A percentile compares a stretch with the other conserved stretches of the same genome.
phyloP scores from a whole-genome alignment of 2,888 invertebrate species.

The Luperina testacea region DNA sequence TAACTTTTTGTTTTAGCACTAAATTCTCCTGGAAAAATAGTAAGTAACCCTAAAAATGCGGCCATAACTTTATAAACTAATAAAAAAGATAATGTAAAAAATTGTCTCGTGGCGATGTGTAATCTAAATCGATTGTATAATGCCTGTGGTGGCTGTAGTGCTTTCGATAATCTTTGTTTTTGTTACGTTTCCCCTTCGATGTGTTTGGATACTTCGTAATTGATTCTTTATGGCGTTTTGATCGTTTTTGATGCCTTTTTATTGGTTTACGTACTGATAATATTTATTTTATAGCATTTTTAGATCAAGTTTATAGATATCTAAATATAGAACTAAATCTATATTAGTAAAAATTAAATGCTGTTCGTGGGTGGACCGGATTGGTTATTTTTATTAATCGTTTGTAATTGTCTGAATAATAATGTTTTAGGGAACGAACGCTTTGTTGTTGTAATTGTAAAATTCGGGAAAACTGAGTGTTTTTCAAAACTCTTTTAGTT shows the following conservation, averaged over 20 bases:
- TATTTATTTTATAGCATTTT: slow-evolving; percentile 26
- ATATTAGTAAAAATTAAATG: neutral
- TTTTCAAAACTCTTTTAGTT: neutral
- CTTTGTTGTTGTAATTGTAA: neutral
- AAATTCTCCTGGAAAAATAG: neutral
- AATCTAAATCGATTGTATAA: slow-evolving; percentile 80
- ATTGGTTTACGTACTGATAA: slow-evolving; percentile 24
- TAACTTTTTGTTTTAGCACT: neutral
- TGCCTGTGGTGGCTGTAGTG: slow-evolving; percentile 64
- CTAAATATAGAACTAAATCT: neutral
- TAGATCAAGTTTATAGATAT: slow-evolving; percentile 1
- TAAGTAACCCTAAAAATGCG: slow-evolving; percentile 54
- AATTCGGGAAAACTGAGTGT: neutral
- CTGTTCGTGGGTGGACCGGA: neutral
- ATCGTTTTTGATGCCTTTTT: slow-evolving; percentile 47
- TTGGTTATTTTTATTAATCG: neutral
- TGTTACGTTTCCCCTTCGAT: slow-evolving; percentile 61
- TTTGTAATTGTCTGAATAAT: neutral
- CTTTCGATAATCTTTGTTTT: slow-evolving; percentile 58
- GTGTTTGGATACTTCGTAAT: slow-evolving; percentile 54
- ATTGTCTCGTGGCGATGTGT: slow-evolving; percentile 68
- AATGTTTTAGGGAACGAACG: neutral
- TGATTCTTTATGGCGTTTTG: slow-evolving; percentile 65
- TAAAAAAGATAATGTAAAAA: slow-evolving; percentile 61
- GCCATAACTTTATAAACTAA: slow-evolving; percentile 39